Percentiles rank a stretch among this genome's conserved stretches.
These are phyloP conservation scores for Neofelis nebulosa DNA, from an alignment of 2,113 vertebrate species.

Conservation along the genomic window DNA sequence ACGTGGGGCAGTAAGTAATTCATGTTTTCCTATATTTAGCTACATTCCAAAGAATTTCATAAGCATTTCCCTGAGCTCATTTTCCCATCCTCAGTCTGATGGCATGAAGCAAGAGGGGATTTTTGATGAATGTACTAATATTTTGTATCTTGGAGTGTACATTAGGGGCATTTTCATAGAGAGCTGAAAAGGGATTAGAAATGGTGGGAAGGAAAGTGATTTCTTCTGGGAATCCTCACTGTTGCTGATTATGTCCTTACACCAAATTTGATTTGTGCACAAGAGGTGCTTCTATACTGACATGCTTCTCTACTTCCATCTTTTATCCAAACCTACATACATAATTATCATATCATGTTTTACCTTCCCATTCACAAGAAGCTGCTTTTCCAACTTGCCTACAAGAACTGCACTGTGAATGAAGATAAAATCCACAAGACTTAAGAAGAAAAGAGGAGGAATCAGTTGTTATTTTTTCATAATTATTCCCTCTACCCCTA, in stretches of 20 bases:
- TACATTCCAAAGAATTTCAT: constrained; percentile 72
- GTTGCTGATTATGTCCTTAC: neutral
- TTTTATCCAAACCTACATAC: neutral
- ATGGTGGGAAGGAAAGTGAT: neutral
- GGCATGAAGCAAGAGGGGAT: constrained; percentile 59
- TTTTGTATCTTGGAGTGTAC: constrained; percentile 58
- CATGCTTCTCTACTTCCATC: neutral
- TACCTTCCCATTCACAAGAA: neutral
- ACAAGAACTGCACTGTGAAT: neutral
- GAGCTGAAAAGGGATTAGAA: neutral
- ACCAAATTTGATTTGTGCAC: neutral
- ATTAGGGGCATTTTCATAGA: constrained; percentile 51
- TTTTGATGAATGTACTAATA: constrained; percentile 58
- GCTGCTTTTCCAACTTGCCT: neutral
- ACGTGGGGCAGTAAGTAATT: constrained; percentile 26
- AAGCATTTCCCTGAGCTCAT: constrained; percentile 59
- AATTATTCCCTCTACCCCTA: neutral
- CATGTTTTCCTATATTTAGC: constrained; percentile 70
- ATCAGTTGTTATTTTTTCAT: neutral
- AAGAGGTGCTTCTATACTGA: neutral
- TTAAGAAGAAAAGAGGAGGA: neutral
- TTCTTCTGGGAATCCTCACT: neutral
- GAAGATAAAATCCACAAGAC: neutral
- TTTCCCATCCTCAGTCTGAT: constrained; percentile 56
- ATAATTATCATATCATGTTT: neutral